Evolutionary conservation across 2,888 invertebrate genomes (phyloP).

Genomic region (Andrena haemorrhoa): DNA sequence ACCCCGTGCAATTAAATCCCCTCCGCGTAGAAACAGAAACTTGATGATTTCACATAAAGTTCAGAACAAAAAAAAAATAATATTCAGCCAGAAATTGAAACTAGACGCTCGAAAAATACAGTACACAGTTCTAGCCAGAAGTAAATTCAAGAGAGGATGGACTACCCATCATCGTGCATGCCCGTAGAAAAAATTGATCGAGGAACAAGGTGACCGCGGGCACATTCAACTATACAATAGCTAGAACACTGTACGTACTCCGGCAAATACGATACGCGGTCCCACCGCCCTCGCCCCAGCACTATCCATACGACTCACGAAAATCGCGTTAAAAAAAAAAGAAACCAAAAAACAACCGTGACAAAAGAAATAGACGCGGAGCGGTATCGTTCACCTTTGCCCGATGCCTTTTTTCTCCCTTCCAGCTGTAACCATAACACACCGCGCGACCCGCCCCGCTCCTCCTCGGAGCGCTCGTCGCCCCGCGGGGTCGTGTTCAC

Average conservation of each 20-base stretch:
- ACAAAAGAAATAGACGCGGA: background rate
- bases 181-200: too few relatives aligned
- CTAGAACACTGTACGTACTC: too few relatives aligned
- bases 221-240: too few relatives aligned
- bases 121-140: background rate
- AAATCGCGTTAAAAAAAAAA: background rate
- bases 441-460: background rate
- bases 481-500: slow-evolving; percentile 7
- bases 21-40: too few relatives aligned
- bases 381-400: slow-evolving; percentile 23
- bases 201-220: too few relatives aligned
- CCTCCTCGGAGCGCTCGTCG: background rate
- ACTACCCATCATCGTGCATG: background rate
- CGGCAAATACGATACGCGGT: too few relatives aligned
- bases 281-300: too few relatives aligned
- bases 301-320: too few relatives aligned
- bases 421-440: slow-evolving; percentile 3
- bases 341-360: background rate
- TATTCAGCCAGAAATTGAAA: background rate
- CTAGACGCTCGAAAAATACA: background rate
- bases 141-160: background rate
- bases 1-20: too few relatives aligned
- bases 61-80: too few relatives aligned
- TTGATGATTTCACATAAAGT: too few relatives aligned
- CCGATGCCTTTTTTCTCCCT: background rate